Evolutionary conservation across 1,140 invertebrate genomes (phyloP).

Genomic region (Drosophila pachea): DNA sequence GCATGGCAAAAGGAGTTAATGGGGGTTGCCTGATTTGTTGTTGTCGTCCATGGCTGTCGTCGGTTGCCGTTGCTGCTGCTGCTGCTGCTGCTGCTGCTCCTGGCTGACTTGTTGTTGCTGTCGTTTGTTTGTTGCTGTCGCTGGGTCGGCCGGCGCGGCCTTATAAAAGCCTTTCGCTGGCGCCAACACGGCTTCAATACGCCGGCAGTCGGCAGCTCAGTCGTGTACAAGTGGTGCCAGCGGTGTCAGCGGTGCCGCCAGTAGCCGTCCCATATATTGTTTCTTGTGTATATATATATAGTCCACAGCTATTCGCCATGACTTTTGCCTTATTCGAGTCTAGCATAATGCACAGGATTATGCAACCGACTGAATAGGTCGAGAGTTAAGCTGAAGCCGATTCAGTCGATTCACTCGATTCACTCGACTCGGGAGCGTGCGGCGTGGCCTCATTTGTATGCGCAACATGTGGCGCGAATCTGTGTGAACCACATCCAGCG

Average conservation of each 20-base stretch:
- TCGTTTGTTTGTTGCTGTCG: conserved; percentile 51
- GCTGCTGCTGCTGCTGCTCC: no score
- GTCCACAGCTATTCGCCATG: background rate
- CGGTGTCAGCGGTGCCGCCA: conserved; percentile 13
- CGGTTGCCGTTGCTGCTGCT: no score
- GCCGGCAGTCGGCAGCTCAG: conserved; percentile 66
- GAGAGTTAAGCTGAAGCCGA: background rate
- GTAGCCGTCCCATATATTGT: conserved; percentile 11
- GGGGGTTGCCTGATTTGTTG: conserved; percentile 71
- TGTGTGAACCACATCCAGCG: conserved; percentile 48
- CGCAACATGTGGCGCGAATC: conserved; percentile 57
- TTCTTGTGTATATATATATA: background rate
- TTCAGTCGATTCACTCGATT: no score
- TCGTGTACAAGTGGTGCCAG: conserved; percentile 45
- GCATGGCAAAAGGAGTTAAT: conserved; percentile 75
- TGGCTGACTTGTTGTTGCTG: conserved; percentile 20
- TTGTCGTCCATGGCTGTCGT: no score
- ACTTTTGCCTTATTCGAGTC: background rate
- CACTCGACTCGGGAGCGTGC: no score
- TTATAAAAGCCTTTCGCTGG: conserved; percentile 68
- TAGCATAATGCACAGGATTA: conserved; percentile 20
- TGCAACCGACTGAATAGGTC: conserved; percentile 27
- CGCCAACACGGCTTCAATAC: conserved; percentile 64
- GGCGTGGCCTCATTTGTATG: conserved; percentile 24
- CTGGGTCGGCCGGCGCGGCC: conserved; percentile 33